Conservation (phyloP, 1,140 invertebrate species). For the Drosophila simulans region DNA sequence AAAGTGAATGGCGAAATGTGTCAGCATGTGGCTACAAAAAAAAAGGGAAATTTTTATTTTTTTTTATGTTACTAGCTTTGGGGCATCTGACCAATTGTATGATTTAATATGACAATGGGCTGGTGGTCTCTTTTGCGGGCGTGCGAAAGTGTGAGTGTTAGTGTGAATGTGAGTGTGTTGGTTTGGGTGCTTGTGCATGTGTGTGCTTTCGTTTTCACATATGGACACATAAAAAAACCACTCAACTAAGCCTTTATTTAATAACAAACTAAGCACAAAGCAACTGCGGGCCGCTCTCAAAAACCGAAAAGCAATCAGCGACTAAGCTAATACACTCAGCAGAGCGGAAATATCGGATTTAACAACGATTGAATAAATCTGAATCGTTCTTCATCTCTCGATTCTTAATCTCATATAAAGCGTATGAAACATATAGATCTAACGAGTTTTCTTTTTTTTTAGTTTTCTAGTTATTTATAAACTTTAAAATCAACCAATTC, state of each 20-base stretch:
- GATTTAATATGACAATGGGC: conserved; percentile 73
- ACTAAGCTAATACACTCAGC: conserved; percentile 16
- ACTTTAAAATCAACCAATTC: background rate
- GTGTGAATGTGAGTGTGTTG: background rate
- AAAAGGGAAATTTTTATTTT: background rate
- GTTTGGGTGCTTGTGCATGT: background rate
- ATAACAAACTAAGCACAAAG: conserved; percentile 67
- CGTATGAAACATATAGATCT: too few relatives aligned
- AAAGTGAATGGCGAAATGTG: conserved; percentile 77
- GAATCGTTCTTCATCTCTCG: background rate
- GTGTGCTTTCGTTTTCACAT: conserved; percentile 26
- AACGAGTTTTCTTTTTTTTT: too few relatives aligned
- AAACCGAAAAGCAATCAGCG: conserved; percentile 16
- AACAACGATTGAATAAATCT: background rate
- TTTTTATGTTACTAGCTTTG: conserved; percentile 37
- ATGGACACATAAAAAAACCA: conserved; percentile 31
- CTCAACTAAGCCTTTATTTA: conserved; percentile 71
- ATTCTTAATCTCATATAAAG: too few relatives aligned
- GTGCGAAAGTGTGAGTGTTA: conserved; percentile 1
- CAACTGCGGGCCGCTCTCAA: conserved; percentile 28
- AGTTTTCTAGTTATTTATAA: too few relatives aligned
- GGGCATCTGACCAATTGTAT: conserved; percentile 69
- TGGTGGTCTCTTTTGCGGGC: conserved; percentile 29
- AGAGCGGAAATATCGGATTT: background rate
- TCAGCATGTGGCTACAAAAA: conserved; percentile 45